A percentile compares a stretch with the other conserved stretches of the same genome.
phyloP scores from a whole-genome alignment of 1,140 invertebrate species.

The Amphibalanus amphitrite region DNA sequence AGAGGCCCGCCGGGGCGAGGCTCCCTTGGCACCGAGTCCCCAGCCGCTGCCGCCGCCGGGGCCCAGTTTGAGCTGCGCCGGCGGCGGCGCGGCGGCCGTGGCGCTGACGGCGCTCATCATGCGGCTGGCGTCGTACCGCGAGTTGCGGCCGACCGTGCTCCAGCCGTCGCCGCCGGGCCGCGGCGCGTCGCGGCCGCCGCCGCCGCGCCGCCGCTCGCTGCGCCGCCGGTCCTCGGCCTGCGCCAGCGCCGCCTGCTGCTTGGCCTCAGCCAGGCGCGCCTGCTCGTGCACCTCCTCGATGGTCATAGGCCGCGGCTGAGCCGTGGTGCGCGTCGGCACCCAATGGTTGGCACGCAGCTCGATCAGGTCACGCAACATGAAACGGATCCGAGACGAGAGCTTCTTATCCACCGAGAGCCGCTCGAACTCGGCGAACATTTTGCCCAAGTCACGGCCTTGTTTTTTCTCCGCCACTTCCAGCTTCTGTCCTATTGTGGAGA shows the following conservation, averaged over 20 bases:
- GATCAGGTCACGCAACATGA: too few relatives aligned
- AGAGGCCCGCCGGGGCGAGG: too few relatives aligned
- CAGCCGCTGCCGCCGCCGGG: neutral
- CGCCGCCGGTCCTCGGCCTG: slow-evolving; percentile 19
- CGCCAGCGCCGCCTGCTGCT: slow-evolving; percentile 29
- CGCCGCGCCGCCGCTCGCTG: neutral
- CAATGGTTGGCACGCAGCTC: too few relatives aligned
- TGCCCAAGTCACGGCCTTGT: too few relatives aligned
- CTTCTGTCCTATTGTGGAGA: slow-evolving; percentile 76
- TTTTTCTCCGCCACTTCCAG: slow-evolving; percentile 38
- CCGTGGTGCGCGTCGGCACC: too few relatives aligned
- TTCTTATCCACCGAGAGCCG: too few relatives aligned
- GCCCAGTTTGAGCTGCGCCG: neutral
- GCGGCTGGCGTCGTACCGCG: neutral
- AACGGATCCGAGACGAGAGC: too few relatives aligned
- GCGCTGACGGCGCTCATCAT: neutral
- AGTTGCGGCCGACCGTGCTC: neutral
- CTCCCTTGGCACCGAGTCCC: neutral
- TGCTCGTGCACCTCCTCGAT: too few relatives aligned
- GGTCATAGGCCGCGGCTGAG: too few relatives aligned
- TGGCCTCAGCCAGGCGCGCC: slow-evolving; percentile 48
- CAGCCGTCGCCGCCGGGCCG: neutral
- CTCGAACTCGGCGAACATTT: too few relatives aligned
- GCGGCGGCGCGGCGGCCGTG: too few relatives aligned
- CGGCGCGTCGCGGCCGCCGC: neutral